Evolutionary conservation across 2,113 vertebrate species (phyloP).

Genomic region (cattle (Bos taurus)): ARS-UCD2.0 NC_037329.1:18468001-18468500

Average conservation of each 20-base stretch:
- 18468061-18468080: not conserved
- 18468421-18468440: not conserved
- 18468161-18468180: not conserved
- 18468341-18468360: not conserved
- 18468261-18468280: not conserved
- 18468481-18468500: not conserved
- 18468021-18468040: not conserved
- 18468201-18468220: not conserved
- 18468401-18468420: not conserved
- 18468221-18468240: not conserved
- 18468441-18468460: not conserved
- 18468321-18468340: not conserved
- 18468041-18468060: not conserved
- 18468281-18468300: not conserved
- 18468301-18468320: not conserved
- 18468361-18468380: not conserved
- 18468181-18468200: not conserved
- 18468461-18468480: not conserved
- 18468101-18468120: not conserved
- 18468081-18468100: not conserved
- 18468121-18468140: not conserved
- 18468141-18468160: not conserved
- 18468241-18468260: not conserved
- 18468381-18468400: not conserved
- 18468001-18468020: accelerated